Evolutionary conservation across 2,113 vertebrate species (phyloP).

Genomic region (Poeciliopsis occidentalis): DNA sequence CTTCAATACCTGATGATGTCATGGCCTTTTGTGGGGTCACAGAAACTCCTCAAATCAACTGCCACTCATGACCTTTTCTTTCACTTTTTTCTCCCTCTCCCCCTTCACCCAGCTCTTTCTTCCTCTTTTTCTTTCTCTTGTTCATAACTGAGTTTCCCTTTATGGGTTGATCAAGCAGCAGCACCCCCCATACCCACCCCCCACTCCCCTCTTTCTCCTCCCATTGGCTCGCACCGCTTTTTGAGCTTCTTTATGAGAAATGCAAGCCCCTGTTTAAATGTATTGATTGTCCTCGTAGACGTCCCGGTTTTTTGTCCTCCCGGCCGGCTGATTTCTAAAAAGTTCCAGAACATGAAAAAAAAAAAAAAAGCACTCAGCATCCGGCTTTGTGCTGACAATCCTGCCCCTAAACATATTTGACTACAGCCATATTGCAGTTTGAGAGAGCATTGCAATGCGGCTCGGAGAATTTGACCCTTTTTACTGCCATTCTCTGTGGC

Average conservation of each 20-base stretch:
- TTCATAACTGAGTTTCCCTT: constrained; percentile 80
- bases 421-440: constrained; percentile 71
- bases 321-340: constrained; percentile 61
- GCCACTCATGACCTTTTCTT: constrained; percentile 85
- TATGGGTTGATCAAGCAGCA: constrained; percentile 77
- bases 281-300: constrained; percentile 74
- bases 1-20: constrained; percentile 92
- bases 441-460: constrained; percentile 54
- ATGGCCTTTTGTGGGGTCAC: constrained; percentile 84
- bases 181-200: constrained; percentile 3
- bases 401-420: constrained; percentile 70
- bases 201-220: constrained; percentile 48
- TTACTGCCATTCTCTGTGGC: constrained; percentile 68
- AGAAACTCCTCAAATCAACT: constrained; percentile 88
- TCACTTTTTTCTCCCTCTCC: constrained; percentile 72
- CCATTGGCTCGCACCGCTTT: constrained; percentile 70
- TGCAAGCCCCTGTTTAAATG: constrained; percentile 76
- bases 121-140: constrained; percentile 69
- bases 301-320: constrained; percentile 66
- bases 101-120: constrained; percentile 70
- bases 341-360: constrained; percentile 64
- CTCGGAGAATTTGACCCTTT: constrained; percentile 70
- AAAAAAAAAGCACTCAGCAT: constrained; percentile 18
- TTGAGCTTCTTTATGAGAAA: constrained; percentile 79
- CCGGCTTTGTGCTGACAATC: constrained; percentile 61